These are phyloP conservation scores for Drosophila repleta DNA, from an alignment of 1,140 invertebrate genomes.

Conservation along the genomic window DNA sequence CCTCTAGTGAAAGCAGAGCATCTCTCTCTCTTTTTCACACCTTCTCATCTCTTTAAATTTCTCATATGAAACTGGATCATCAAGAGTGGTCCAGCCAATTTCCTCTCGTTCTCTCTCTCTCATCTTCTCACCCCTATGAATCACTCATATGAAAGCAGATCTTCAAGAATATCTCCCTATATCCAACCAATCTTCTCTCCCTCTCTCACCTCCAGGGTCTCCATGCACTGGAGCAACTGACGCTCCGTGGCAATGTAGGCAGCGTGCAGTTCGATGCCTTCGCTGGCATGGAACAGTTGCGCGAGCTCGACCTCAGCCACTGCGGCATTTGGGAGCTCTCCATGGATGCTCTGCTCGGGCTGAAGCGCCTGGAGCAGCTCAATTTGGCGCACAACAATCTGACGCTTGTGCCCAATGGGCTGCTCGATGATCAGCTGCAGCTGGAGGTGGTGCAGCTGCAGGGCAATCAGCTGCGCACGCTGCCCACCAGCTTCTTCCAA, in stretches of 20 bases:
- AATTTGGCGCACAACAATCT: conserved; percentile 88
- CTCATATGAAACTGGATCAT: no score
- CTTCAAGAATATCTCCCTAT: not conserved
- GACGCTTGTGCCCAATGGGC: conserved; percentile 85
- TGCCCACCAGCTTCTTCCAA: conserved; percentile 86
- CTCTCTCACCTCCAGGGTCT: conserved; percentile 69
- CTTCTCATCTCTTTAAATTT: no score
- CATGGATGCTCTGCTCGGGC: conserved; percentile 88
- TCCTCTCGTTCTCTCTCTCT: no score
- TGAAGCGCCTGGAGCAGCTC: conserved; percentile 86
- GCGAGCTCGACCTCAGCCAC: conserved; percentile 86
- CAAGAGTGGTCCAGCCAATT: no score
- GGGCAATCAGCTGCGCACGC: conserved; percentile 86
- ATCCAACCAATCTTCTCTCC: not conserved
- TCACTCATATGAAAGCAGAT: not conserved
- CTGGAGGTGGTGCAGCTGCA: conserved; percentile 87
- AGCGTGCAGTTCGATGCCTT: conserved; percentile 89
- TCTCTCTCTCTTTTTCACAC: no score
- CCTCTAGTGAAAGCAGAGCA: no score
- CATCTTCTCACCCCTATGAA: no score
- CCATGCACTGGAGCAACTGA: conserved; percentile 57
- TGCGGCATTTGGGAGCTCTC: conserved; percentile 87
- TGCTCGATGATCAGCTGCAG: conserved; percentile 87
- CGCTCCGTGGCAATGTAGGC: conserved; percentile 85
- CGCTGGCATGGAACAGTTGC: conserved; percentile 86